Base-by-base conservation (phyloP, 2,888 invertebrate genomes). In the Caenorhabditis doughertyi region DNA sequence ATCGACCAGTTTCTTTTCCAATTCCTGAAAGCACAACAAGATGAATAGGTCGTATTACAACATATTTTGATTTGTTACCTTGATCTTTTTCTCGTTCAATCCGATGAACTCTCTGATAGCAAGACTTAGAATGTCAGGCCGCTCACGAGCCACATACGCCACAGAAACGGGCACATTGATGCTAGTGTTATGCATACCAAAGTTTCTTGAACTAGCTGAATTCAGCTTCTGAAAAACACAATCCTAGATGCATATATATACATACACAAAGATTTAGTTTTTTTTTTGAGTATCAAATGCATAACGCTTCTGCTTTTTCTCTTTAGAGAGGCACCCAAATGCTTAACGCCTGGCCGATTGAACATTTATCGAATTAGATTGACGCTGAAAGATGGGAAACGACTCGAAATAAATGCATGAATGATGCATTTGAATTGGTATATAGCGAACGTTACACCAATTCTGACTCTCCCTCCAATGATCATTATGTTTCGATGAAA, bases 91-190 rank as follows among this genome's bases (percentile, higher is more conserved):
- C 16, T 82, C 79, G 35, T 65, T 68, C 9, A 32, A 60, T 42
- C 53, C 39, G n/a, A 73, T 58, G 39, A 81, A 85, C 60, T 87
- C 85, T 27, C 81, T 60, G 49, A 88, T 82, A 13, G 88, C 86
- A 4, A 77, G 47, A 55, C 85, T 85, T 25, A 88, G 67, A 8
- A 88, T 73, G 74, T 87, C 86, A 18, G 88, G 88, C 23, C 88
- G 62, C 70, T 88, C 84, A 21, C 80, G 73, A 16, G 85, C 88
- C 16, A 88, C 73, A 74, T 87, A 88, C 2, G 88, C 86, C 27
- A 87, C 53, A 8, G 81, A 68, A n/a, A 74, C 81, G 2, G 88
- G 88, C 39, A 88, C 68, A 65, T 85, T 88, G 13, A 87, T 85
- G 49, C 85, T 85, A 0, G 74, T 77, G 56, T 77, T 71, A 56